Base-by-base conservation (phyloP, 2,113 vertebrate species). In the Poicephalus meyeri region DNA sequence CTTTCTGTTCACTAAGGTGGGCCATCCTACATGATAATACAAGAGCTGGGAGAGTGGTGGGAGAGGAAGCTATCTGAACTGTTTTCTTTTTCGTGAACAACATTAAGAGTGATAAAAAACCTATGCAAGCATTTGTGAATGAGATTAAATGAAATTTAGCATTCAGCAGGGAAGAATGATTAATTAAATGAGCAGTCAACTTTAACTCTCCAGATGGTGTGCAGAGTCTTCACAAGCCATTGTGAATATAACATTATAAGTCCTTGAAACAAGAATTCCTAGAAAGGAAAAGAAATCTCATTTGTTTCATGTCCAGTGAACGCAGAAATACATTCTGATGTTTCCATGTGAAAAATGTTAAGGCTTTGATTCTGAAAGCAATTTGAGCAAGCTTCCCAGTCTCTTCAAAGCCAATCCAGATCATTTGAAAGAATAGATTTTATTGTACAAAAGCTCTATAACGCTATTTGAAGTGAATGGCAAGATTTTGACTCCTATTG, bases 241-340 rank as follows among this genome's bases (percentile, higher is more conserved):
- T 74, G 49, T 65, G 74, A 81, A 66, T 52, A 66, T 25, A 91
- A 65, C 19, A 47, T 96, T 95, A 90, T 79, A 95, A 98, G 84
- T 97, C 95, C 96, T 96, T 96, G 90, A 94, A 98, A 74, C 91
- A 89, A 97, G 95, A 96, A 97, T 96, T 97, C 96, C 98, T 98
- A 82, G 64, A 95, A 98, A 63, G 97, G 97, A 95, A 96, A 91
- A 79, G 35, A 95, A 94, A 95, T 77, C 88, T 88, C 76, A 80
- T 82, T 93, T 73, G 10, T 88, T 70, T 94, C 66, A 68, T 14
- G 13, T 46, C 88, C 35, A 81, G 16, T 64, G 91, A 86, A 44
- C 90, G 68, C 35, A 88, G 91, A 92, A 94, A 68, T 52, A 42
- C 35, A 82, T 88, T 85, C 42, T 84, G 86, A 39, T 26, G 28